Base-by-base conservation (phyloP, 1,140 invertebrate species). In the Goniozus legneri region DNA sequence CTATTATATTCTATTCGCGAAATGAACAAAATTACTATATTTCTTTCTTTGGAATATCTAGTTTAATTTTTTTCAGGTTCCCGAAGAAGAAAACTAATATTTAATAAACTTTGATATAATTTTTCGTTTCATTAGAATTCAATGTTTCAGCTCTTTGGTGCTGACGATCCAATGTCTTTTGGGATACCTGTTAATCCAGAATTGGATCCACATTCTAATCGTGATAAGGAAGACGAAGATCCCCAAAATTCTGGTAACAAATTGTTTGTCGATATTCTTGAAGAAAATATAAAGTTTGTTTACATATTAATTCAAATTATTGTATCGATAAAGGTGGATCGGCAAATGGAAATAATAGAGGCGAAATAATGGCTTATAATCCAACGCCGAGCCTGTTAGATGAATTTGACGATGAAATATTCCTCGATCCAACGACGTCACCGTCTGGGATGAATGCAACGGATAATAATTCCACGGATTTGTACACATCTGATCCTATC, bases 321-420 rank as follows among this genome's bases (percentile, higher is more conserved):
- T 52, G 32, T 48, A 50, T n/a, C 39, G 60, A n/a, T n/a, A n/a
- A n/a, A n/a, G n/a, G n/a, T n/a, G 68, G 65, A 35, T 54, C 50
- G 30, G 39, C 20, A 2, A 56, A 61, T 33, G 52, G 51, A 31
- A 54, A 44, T 19, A 54, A 47, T 27, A 65, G 71, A 44, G 67
- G 69, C 16, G 71, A 74, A 52, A 48, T 76, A 3, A 73, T 74
- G 62, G 46, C 69, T 0, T 76, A 75, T 47, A 68, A 63, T 47
- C 44, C 64, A 4, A 39, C 61, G 2, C 21, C 60, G 3, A 59
- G 32, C 41, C 45, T 74, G 22, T 35, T 73, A 8, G 71, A 76
- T 50, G 65, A 72, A 15, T 69, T 73, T 12, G 59, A 68, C 3
- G 70, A 73, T 15, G 62, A 65, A n/a, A 67, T 75, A 7, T 54